These are phyloP conservation scores for Monochamus saltuarius DNA, from an alignment of 1,140 invertebrate species.

Conservation along the genomic window DNA sequence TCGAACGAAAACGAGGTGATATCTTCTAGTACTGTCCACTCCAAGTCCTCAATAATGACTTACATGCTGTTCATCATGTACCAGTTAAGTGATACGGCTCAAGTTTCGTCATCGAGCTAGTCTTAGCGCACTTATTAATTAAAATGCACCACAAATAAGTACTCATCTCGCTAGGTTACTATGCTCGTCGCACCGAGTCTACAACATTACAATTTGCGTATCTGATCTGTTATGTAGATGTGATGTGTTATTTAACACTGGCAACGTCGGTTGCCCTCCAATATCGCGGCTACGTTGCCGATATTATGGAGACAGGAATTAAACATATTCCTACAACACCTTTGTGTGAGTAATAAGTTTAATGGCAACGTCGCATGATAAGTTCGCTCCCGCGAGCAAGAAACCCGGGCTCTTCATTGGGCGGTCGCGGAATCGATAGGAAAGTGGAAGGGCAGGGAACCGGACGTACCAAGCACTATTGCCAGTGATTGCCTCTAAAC, in stretches of 20 bases:
- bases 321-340: slow-evolving; percentile 11
- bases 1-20: no score
- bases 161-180: slow-evolving; percentile 7
- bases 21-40: no score
- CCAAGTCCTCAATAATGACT: slow-evolving; percentile 6
- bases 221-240: no score
- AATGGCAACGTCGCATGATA: slow-evolving; percentile 41
- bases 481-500: slow-evolving; percentile 26
- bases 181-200: slow-evolving; percentile 5
- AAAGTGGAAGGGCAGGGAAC: slow-evolving; percentile 42
- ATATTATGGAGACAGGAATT: slow-evolving; percentile 12
- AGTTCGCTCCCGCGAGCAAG: slow-evolving; percentile 48
- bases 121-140: slow-evolving; percentile 2
- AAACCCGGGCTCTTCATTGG: slow-evolving; percentile 47
- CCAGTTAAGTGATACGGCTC: slow-evolving; percentile 36
- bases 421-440: slow-evolving; percentile 45
- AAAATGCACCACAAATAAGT: slow-evolving; percentile 14
- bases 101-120: neutral
- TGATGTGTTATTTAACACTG: slow-evolving; percentile 17
- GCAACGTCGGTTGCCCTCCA: slow-evolving; percentile 41
- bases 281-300: slow-evolving; percentile 34
- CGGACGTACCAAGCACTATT: slow-evolving; percentile 38
- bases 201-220: slow-evolving; percentile 18
- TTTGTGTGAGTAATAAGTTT: slow-evolving; percentile 23
- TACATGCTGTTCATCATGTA: slow-evolving; percentile 28